These are phyloP conservation scores for Pipistrellus pipistrellus DNA, from an alignment of 2,797 vertebrate genomes.

Conservation along the genomic window DNA sequence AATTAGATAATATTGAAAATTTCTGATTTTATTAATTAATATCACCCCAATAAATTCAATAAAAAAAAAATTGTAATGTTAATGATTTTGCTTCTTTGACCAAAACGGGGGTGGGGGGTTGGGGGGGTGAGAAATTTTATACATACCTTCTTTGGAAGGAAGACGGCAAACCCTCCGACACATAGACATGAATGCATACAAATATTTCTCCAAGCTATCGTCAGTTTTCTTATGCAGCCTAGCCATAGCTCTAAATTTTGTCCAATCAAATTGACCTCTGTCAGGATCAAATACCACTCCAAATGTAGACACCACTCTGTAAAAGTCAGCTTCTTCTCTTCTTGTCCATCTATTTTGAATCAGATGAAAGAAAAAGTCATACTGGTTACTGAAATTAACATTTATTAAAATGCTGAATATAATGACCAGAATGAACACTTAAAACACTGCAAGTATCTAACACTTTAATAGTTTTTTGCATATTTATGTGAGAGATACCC, in stretches of 20 bases:
- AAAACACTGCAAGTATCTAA: slow-evolving; percentile 43
- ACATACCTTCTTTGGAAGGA: slow-evolving; percentile 94
- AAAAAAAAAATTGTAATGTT: not conserved
- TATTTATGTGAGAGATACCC: slow-evolving; percentile 22
- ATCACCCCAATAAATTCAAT: not conserved
- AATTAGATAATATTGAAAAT: not conserved
- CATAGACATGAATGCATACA: slow-evolving; percentile 98
- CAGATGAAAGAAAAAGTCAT: slow-evolving; percentile 49
- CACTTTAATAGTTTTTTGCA: slow-evolving; percentile 18
- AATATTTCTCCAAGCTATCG: slow-evolving; percentile 97
- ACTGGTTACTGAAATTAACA: not conserved
- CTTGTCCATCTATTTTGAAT: slow-evolving; percentile 94
- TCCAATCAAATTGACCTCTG: slow-evolving; percentile 96
- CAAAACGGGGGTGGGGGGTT: not conserved
- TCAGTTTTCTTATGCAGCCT: slow-evolving; percentile 99
- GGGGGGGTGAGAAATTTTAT: not conserved
- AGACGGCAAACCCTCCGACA: slow-evolving; percentile 97
- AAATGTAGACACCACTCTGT: slow-evolving; percentile 98
- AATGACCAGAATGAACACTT: slow-evolving; percentile 21
- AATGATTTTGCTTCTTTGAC: slow-evolving; percentile 24
- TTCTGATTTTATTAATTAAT: not conserved
- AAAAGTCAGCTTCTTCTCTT: slow-evolving; percentile 99
- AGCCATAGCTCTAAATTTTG: slow-evolving; percentile 99
- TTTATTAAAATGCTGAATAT: slow-evolving; percentile 48
- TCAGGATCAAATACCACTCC: slow-evolving; percentile 99